Base-by-base conservation (phyloP, 1,140 invertebrate species). In the Dysdera silvatica region DNA sequence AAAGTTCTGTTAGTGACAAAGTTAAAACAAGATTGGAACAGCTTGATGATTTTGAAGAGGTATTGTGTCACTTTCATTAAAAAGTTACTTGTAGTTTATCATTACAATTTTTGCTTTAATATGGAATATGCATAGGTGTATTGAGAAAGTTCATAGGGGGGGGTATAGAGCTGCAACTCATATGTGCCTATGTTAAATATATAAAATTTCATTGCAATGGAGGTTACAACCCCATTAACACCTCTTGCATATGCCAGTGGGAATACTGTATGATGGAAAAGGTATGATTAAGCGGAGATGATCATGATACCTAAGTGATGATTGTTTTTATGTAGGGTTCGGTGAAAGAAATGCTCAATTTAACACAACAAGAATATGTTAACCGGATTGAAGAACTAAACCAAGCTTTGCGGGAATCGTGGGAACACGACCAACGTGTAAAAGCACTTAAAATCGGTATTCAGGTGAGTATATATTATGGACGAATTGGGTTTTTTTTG, bases 391-490 rank as follows among this genome's bases (percentile, higher is more conserved):
- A 93, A 69, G 86, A 93, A 76, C 80, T 97, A 3, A 92, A 93
- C 77, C 85, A 87, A 71, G 91, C 94, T 75, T 79, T 98, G 16
- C 84, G 89, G 28, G 74, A 80, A 74, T 91, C 92, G 1, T 98
- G 95, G 95, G 84, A 92, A 69, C 82, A 85, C 32, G 92, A 98
- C 78, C 91, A 95, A 73, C 81, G 92, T 71, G 95, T 98, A 0
- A 95, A 93, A 81, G 87, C 94, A 7, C 81, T 98, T 4, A 97
- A 97, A 82, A 97, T 98, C 74, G 88, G 87, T 5, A 96, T 97
- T 69, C 91, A 86, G 78, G 84, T 85, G 71, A 54, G 49, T 52
- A n/a, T 37, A n/a, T 37, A 10, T n/a, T 37, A 10, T 37, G 8
- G n/a, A n/a, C 35, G 35, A 10, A 10, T 37, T 37, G 35, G 8